Evolutionary conservation across 2,113 vertebrate species (phyloP).

Genomic region (Pangasianodon gigas): DNA sequence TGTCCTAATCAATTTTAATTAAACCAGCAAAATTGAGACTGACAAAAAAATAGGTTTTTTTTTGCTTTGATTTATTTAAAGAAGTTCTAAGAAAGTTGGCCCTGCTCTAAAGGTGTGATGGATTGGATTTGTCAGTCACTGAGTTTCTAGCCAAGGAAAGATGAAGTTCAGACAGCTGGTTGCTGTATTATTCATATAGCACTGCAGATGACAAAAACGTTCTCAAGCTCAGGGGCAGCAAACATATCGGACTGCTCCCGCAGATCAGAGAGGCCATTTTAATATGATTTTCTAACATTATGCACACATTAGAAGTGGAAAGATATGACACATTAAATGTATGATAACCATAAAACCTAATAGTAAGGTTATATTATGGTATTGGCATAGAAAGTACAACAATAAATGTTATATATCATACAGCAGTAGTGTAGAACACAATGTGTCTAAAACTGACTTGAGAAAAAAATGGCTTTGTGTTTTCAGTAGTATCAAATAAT

Average conservation of each 20-base stretch:
- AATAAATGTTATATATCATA: not conserved
- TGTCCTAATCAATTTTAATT: not conserved
- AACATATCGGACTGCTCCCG: not conserved
- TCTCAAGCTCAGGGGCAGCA: slow-evolving; percentile 20
- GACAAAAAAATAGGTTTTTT: not conserved
- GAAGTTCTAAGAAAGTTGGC: not conserved
- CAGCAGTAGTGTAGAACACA: not conserved
- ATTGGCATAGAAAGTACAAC: not conserved
- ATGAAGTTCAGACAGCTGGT: not conserved
- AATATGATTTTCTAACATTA: not conserved
- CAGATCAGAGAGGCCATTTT: slow-evolving; percentile 25
- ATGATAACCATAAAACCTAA: not conserved
- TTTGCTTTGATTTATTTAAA: too few relatives aligned
- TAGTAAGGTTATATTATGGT: not conserved
- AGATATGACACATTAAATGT: not conserved
- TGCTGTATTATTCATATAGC: slow-evolving; percentile 48
- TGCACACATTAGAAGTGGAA: not conserved
- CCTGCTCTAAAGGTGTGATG: not conserved
- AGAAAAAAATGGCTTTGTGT: not conserved
- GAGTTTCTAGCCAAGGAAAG: slow-evolving; percentile 35
- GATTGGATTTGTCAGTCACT: slow-evolving; percentile 45
- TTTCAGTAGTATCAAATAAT: not conserved
- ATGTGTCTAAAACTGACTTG: not conserved
- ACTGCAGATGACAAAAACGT: slow-evolving; percentile 38
- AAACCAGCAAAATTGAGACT: not conserved